phyloP scores from a whole-genome alignment of 23 tunicate species.

The Halocynthia roretzi region DNA sequence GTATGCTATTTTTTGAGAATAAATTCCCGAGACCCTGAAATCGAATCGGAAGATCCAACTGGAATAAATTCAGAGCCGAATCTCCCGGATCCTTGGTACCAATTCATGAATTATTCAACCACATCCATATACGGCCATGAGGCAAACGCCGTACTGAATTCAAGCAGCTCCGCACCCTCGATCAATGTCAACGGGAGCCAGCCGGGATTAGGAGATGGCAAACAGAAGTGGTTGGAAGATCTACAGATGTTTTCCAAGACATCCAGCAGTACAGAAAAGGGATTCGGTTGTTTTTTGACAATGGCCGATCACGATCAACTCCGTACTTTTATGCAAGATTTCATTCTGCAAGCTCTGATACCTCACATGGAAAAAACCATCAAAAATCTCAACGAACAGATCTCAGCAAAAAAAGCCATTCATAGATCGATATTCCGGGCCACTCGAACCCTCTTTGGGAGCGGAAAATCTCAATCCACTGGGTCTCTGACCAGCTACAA shows the following conservation, averaged over 20 bases:
- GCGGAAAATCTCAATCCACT: conserved; percentile 50
- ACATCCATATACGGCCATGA: not conserved
- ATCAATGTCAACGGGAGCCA: not conserved
- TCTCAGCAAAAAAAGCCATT: conserved; percentile 64
- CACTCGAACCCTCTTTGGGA: conserved; percentile 60
- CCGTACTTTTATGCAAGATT: conserved; percentile 57
- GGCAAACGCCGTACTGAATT: conserved; percentile 9
- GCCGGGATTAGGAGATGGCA: conserved; percentile 18
- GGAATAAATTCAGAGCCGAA: conserved; percentile 21
- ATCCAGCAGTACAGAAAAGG: conserved; percentile 22
- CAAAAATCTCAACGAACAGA: conserved; percentile 54
- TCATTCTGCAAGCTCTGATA: conserved; percentile 52
- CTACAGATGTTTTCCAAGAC: conserved; percentile 19
- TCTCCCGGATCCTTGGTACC: conserved; percentile 67
- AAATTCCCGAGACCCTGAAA: conserved; percentile 42
- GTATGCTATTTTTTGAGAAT: conserved; percentile 51
- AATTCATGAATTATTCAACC: conserved; percentile 38
- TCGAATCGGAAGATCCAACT: not conserved
- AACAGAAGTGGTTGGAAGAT: conserved; percentile 39
- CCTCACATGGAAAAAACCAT: conserved; percentile 89
- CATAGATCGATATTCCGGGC: conserved; percentile 58
- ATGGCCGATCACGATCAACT: conserved; percentile 62
- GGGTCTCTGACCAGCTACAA: conserved; percentile 39
- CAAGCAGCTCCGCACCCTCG: conserved; percentile 11
- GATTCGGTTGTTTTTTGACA: conserved; percentile 74